A percentile compares a stretch with the other conserved stretches of the same genome.
Evolutionary conservation across 2,113 vertebrate genomes (phyloP).

Genomic region (Leiothrix lutea): DNA sequence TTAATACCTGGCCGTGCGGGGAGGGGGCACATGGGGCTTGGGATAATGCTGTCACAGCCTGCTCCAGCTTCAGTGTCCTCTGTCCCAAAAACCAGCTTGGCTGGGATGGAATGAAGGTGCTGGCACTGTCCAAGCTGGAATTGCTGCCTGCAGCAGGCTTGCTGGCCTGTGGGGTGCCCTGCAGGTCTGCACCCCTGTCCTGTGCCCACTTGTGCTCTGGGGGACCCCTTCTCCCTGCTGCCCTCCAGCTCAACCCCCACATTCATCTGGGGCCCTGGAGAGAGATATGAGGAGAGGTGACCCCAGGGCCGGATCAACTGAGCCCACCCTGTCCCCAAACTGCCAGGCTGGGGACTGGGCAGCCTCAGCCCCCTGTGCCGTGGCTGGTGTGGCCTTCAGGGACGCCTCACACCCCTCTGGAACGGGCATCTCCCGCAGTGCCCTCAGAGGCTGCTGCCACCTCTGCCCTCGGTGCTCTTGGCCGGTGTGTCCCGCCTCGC

Average conservation of each 20-base stretch:
- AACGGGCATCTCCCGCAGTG: neutral
- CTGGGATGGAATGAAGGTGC: neutral
- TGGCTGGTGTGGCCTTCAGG: neutral
- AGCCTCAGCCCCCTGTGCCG: neutral
- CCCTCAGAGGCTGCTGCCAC: neutral
- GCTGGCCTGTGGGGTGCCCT: neutral
- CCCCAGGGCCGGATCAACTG: neutral
- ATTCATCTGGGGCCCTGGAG: neutral
- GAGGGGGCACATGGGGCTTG: neutral
- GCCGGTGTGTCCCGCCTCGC: neutral
- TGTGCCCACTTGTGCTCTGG: neutral
- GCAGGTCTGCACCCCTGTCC: neutral
- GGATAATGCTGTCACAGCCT: neutral
- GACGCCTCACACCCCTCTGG: neutral
- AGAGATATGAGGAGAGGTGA: neutral
- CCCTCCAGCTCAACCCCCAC: neutral
- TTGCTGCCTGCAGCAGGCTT: neutral
- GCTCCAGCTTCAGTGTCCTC: neutral
- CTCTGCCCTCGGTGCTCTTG: slow-evolving; percentile 26
- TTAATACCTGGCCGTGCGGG: slow-evolving; percentile 39
- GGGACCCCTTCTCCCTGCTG: neutral
- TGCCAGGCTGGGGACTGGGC: neutral
- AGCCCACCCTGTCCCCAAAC: neutral
- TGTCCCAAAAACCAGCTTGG: neutral
- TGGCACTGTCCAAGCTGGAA: neutral